These are phyloP conservation scores for Trachelus stipa DNA, from an alignment of 2,888 invertebrate species.

Conservation along the genomic window DNA sequence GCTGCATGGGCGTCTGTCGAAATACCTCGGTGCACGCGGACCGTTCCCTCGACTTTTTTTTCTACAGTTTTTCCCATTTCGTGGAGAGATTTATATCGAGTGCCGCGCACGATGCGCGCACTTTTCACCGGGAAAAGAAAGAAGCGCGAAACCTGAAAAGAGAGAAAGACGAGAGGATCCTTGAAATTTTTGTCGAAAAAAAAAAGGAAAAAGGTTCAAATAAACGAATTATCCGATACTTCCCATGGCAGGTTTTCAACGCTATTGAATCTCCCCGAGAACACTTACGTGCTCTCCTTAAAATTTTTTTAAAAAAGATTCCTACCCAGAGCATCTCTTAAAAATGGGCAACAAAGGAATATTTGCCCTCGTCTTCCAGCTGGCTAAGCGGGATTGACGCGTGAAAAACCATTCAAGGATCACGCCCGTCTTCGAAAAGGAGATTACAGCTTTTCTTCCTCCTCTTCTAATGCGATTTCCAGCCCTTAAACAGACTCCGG, in stretches of 20 bases:
- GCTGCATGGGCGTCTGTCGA: constrained; percentile 43
- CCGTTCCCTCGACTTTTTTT: constrained; percentile 32
- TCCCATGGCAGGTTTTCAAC: not conserved
- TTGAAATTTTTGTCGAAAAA: not conserved
- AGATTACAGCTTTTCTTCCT: constrained; percentile 37
- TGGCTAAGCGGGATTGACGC: constrained; percentile 27
- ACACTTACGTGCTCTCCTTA: not conserved
- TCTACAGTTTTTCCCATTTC: constrained; percentile 36
- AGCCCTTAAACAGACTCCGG: not conserved
- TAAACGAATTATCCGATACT: not conserved
- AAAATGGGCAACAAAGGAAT: constrained; percentile 17
- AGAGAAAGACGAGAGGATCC: not conserved
- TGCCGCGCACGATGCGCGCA: not conserved
- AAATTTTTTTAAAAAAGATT: not conserved
- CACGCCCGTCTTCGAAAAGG: constrained; percentile 32
- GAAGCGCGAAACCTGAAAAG: not conserved
- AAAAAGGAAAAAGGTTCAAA: not conserved
- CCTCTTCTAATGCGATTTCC: not conserved
- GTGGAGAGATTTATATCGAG: not conserved
- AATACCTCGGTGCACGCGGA: constrained; percentile 29
- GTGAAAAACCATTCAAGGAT: constrained; percentile 31
- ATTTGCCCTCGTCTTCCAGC: constrained; percentile 23
- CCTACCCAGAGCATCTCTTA: not conserved
- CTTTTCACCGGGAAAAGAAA: not conserved
- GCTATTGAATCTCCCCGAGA: not conserved